Conservation (phyloP, 1,140 invertebrate species). For the Lerema accius region DNA sequence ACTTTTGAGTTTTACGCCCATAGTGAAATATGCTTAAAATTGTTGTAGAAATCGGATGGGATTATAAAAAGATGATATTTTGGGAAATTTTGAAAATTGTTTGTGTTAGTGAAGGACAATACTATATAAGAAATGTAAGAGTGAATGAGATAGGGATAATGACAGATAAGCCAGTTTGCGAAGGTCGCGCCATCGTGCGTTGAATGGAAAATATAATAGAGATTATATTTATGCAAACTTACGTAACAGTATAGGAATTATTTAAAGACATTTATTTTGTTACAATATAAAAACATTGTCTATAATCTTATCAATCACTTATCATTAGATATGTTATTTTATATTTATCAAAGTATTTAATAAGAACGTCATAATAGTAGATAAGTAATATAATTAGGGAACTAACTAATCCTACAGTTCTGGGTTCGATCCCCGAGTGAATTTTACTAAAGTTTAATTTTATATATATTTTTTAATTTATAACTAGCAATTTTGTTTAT, state of each 20-base stretch:
- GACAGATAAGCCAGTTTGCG: slow-evolving; percentile 8
- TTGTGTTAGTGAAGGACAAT: slow-evolving; percentile 6
- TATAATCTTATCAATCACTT: too few species aligned
- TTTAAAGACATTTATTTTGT: too few species aligned
- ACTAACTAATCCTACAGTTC: too few species aligned
- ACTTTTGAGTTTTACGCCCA: not conserved
- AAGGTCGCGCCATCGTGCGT: slow-evolving; percentile 12
- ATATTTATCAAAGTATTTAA: too few species aligned
- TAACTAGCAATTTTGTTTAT: too few species aligned
- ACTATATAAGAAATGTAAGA: slow-evolving; percentile 10
- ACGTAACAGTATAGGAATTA: not conserved
- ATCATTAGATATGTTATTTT: too few species aligned
- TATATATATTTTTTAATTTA: too few species aligned
- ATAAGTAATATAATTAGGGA: too few species aligned
- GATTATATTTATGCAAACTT: not conserved
- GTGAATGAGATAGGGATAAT: slow-evolving; percentile 10
- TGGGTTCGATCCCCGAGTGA: too few species aligned
- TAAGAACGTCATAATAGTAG: too few species aligned
- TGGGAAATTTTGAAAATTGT: not conserved
- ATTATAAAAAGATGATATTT: slow-evolving; percentile 8
- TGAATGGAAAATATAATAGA: not conserved
- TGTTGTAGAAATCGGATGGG: not conserved
- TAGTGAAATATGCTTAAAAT: not conserved
- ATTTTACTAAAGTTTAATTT: too few species aligned
- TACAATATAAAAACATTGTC: too few species aligned